Percentiles rank a stretch among this genome's conserved stretches.
Conservation (phyloP, 2,113 vertebrate species). For the Paracyprichromis sp. region DNA sequence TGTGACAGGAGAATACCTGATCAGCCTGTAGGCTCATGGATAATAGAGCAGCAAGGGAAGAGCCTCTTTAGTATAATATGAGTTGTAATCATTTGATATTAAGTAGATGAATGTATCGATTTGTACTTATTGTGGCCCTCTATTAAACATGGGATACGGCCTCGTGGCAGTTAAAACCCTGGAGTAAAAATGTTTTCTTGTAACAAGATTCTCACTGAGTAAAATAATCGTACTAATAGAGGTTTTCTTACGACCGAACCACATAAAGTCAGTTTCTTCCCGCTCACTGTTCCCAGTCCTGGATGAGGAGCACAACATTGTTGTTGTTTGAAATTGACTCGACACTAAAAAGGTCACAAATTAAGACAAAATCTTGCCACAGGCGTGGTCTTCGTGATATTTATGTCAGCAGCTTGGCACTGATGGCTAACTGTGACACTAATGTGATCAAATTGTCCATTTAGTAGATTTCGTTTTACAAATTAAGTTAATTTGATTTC, state of each 20-base stretch:
- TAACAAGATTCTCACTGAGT: neutral
- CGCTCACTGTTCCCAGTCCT: neutral
- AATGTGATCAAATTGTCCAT: neutral
- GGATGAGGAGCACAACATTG: neutral
- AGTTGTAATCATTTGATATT: neutral
- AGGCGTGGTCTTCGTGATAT: neutral
- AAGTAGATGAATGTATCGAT: neutral
- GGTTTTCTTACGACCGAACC: neutral
- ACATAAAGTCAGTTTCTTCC: neutral
- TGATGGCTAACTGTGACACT: neutral
- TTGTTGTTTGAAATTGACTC: neutral
- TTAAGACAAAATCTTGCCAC: neutral
- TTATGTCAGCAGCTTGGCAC: neutral
- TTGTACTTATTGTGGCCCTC: neutral
- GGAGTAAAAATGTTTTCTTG: neutral
- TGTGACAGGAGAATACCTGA: slow-evolving; percentile 10
- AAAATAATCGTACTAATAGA: neutral
- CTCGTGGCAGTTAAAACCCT: neutral
- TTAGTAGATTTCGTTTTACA: neutral
- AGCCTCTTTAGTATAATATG: neutral
- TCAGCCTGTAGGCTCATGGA: neutral
- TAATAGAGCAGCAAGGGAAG: neutral
- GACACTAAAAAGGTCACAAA: neutral
- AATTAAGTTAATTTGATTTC: neutral
- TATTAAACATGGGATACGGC: neutral